phyloP scores from a whole-genome alignment of 2,113 vertebrate genomes.

The Amazona guildingii region DNA sequence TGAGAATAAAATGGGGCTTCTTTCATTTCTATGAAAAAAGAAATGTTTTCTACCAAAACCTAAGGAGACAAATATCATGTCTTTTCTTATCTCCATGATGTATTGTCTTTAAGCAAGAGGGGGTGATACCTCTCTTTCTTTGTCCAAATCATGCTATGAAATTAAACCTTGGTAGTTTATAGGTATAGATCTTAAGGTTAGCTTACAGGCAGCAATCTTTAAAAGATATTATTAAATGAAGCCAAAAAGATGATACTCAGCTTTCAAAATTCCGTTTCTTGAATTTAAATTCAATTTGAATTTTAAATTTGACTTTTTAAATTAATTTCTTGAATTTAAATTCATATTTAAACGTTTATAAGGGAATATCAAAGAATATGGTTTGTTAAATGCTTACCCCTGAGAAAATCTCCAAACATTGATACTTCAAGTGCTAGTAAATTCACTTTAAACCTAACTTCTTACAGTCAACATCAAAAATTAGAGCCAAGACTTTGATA shows the following conservation, averaged over 20 bases:
- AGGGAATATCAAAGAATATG: not conserved
- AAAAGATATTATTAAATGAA: not conserved
- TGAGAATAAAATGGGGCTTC: not conserved
- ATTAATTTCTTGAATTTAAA: not conserved
- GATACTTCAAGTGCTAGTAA: not conserved
- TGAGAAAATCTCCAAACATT: accelerated
- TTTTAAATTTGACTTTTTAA: no score
- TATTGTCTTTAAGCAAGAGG: not conserved
- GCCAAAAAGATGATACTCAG: not conserved
- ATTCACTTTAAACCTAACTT: not conserved
- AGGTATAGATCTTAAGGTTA: not conserved
- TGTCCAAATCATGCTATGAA: not conserved
- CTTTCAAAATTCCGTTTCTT: not conserved
- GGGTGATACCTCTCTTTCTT: not conserved
- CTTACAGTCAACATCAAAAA: not conserved
- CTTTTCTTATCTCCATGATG: not conserved
- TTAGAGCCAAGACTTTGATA: not conserved
- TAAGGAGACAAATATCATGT: not conserved
- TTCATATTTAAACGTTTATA: not conserved
- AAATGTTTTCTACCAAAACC: not conserved
- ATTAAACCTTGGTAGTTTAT: not conserved
- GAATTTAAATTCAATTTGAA: no score
- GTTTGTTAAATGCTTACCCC: not conserved
- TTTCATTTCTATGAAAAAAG: not conserved
- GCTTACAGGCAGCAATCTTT: not conserved